Conservation (phyloP, 1,140 invertebrate genomes). For the Musca vetustissima region DNA sequence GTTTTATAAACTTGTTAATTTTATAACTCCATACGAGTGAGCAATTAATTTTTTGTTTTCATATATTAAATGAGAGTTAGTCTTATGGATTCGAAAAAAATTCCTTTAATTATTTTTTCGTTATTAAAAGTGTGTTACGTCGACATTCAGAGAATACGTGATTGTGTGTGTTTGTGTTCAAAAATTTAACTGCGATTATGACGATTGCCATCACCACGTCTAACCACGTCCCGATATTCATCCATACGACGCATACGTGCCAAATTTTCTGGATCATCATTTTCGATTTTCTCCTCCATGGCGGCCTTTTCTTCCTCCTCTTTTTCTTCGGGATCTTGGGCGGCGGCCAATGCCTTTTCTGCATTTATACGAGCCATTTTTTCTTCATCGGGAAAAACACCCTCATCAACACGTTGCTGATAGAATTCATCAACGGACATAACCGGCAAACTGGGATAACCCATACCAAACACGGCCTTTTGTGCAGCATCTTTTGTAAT, state of each 20-base stretch:
- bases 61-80: no score
- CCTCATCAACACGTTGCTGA: conserved; percentile 80
- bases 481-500: conserved; percentile 87
- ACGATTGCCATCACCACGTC: conserved; percentile 85
- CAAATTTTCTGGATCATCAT: conserved; percentile 76
- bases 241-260: conserved; percentile 74
- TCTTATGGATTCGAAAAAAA: no score
- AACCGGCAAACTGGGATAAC: conserved; percentile 91
- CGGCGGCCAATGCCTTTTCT: conserved; percentile 47
- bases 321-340: conserved; percentile 61
- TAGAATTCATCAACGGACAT: conserved; percentile 96
- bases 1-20: conserved; percentile 1
- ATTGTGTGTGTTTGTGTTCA: no score
- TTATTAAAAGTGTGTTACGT: no score
- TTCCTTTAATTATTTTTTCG: no score
- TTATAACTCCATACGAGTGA: neutral
- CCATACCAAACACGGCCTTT: conserved; percentile 90
- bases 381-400: conserved; percentile 63
- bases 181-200: conserved; percentile 75
- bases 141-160: no score
- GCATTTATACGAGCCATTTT: conserved; percentile 48
- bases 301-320: conserved; percentile 63
- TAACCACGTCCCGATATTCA: conserved; percentile 90
- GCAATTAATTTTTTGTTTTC: no score
- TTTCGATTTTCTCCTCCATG: conserved; percentile 66